Conservation (phyloP, 2,888 invertebrate genomes). For the Tetranychus piercei region DNA sequence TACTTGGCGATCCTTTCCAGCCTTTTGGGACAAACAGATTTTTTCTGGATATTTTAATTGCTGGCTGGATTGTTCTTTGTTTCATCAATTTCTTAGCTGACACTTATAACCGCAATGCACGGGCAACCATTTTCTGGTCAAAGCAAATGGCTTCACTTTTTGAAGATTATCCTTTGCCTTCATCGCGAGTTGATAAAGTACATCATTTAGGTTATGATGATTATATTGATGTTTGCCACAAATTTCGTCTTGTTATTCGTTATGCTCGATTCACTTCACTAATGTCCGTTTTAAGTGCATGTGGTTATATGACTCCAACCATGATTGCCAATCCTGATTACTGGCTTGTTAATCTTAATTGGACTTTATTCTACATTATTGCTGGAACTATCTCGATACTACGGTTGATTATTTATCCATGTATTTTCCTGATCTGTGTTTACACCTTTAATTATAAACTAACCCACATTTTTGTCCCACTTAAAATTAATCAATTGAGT, state of each 20-base stretch:
- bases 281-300: not conserved
- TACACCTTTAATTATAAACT: not conserved
- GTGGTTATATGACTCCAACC: not conserved
- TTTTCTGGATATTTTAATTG: not conserved
- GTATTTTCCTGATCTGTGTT: conserved; percentile 1
- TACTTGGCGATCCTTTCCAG: conserved; percentile 1
- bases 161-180: not conserved
- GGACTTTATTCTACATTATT: not conserved
- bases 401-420: not conserved
- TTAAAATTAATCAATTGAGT: not conserved
- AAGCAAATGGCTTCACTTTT: not conserved
- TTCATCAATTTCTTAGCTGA: not conserved
- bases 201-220: not conserved
- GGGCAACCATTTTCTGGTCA: not conserved
- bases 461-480: not conserved
- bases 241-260: not conserved
- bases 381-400: not conserved
- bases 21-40: not conserved
- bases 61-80: not conserved
- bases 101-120: not conserved
- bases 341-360: not conserved
- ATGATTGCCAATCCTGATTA: not conserved
- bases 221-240: not conserved
- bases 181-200: not conserved
- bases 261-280: not conserved